Percentiles rank a stretch among this genome's conserved stretches.
These are phyloP conservation scores for Tenodera sinensis DNA, from an alignment of 2,888 invertebrate genomes.

Conservation along the genomic window DNA sequence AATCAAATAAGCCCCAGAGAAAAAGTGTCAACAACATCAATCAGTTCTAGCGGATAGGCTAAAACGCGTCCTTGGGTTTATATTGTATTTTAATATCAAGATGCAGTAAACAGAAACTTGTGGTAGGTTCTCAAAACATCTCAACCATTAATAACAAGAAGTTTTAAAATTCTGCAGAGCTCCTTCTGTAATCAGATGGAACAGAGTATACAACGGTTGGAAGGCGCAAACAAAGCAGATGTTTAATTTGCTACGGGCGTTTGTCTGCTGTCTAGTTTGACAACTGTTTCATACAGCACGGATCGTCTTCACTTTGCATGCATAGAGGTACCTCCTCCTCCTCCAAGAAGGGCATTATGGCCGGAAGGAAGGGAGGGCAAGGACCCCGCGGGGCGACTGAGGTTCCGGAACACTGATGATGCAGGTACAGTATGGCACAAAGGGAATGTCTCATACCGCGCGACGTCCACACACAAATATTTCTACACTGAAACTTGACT, in stretches of 20 bases:
- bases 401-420: background rate
- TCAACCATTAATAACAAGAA: too few relatives aligned
- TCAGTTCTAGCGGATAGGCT: too few relatives aligned
- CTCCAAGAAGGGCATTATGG: background rate
- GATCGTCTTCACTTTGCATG: background rate
- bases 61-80: too few relatives aligned
- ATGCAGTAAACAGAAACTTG: too few relatives aligned
- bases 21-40: too few relatives aligned
- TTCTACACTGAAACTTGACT: too few relatives aligned
- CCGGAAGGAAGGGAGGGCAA: background rate
- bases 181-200: too few relatives aligned
- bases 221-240: background rate
- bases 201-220: background rate
- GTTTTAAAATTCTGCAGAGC: too few relatives aligned
- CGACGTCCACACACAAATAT: too few relatives aligned
- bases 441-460: background rate
- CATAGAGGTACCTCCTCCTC: background rate
- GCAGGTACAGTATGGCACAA: background rate
- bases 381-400: background rate
- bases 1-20: too few relatives aligned
- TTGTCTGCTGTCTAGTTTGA: background rate
- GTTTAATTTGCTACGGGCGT: background rate
- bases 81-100: too few relatives aligned
- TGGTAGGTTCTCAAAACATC: too few relatives aligned
- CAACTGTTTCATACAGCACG: background rate